phyloP scores from a whole-genome alignment of 2,113 vertebrate genomes.

The Rafetus swinhoei region DNA sequence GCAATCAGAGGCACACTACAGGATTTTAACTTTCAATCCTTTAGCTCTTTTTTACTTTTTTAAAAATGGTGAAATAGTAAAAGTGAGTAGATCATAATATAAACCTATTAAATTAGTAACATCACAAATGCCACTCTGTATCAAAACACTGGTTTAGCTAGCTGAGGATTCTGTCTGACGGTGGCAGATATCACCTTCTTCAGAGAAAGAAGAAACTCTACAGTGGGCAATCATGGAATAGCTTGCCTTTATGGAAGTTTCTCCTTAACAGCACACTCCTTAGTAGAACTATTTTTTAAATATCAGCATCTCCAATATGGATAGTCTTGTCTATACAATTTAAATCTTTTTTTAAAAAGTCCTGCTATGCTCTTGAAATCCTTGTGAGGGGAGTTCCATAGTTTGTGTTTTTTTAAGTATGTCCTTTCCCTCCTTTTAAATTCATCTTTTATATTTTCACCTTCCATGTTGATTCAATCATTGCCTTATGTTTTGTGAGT shows the following conservation, averaged over 20 bases:
- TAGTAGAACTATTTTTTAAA: not conserved
- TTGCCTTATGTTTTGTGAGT: not conserved
- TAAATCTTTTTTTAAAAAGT: not conserved
- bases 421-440: slow-evolving; percentile 12
- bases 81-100: not conserved
- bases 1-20: not conserved
- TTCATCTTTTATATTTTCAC: not conserved
- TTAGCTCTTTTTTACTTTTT: not conserved
- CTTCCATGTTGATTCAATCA: not conserved
- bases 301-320: slow-evolving; percentile 16
- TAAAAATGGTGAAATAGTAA: not conserved
- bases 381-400: not conserved
- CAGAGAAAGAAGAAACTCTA: not conserved
- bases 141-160: not conserved
- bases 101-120: slow-evolving; percentile 41
- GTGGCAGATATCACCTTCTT: not conserved
- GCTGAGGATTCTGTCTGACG: slow-evolving; percentile 23
- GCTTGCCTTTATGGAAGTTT: slow-evolving; percentile 43
- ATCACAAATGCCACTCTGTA: slow-evolving; percentile 5
- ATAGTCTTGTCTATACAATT: slow-evolving; percentile 15
- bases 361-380: not conserved
- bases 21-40: not conserved
- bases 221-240: not conserved
- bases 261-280: slow-evolving; percentile 6
- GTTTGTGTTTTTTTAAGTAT: rapidly evolving